phyloP scores from a whole-genome alignment of 2,113 vertebrate species.

The Lagopus muta region DNA sequence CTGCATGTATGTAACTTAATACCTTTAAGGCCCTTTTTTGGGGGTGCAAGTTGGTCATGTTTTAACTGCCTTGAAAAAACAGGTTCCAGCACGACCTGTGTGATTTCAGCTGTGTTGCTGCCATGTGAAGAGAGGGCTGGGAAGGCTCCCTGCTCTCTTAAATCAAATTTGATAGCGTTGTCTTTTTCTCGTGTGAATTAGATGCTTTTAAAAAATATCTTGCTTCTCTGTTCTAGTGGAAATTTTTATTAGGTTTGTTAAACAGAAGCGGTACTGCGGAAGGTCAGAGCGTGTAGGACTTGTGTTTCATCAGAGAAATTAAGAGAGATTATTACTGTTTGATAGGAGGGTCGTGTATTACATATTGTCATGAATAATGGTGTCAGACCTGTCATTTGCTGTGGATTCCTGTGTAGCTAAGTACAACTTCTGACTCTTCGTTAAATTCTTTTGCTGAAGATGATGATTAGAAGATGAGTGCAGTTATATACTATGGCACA shows the following conservation, averaged over 20 bases:
- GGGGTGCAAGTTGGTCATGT: slow-evolving; percentile 20
- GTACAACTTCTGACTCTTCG: neutral
- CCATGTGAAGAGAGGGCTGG: neutral
- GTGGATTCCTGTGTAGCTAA: neutral
- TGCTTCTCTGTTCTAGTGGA: neutral
- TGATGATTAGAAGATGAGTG: neutral
- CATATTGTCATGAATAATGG: slow-evolving; percentile 4
- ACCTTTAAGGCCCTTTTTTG: slow-evolving; percentile 13
- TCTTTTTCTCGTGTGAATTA: neutral
- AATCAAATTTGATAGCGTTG: neutral
- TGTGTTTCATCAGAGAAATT: neutral
- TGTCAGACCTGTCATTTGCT: neutral
- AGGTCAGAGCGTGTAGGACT: neutral
- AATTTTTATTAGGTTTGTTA: neutral
- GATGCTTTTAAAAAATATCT: neutral
- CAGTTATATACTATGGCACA: neutral
- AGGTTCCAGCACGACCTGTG: slow-evolving; percentile 29
- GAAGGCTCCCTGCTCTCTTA: neutral
- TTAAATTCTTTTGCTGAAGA: neutral
- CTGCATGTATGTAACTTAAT: slow-evolving; percentile 46
- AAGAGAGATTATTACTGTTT: neutral
- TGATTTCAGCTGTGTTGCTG: neutral
- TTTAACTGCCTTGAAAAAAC: slow-evolving; percentile 28
- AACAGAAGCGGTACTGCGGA: neutral
- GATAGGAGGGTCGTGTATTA: neutral